Base-by-base conservation (phyloP, 2,888 invertebrate species). In the Leucophenga montana region DNA sequence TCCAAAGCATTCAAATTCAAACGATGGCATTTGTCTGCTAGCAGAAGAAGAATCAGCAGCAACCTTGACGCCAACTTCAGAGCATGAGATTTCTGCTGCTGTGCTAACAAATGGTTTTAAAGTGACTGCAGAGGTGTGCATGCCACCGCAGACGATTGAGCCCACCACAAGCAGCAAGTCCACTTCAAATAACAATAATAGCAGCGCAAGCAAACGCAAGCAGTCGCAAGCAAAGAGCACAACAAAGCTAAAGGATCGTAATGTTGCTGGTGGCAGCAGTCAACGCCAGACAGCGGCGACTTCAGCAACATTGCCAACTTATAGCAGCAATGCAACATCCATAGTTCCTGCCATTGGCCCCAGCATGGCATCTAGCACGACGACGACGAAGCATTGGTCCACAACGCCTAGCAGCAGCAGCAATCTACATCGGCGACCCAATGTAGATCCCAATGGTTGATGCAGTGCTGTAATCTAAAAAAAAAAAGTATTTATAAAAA, bases 391-490 rank as follows among this genome's bases (percentile, higher is more conserved):
- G 18, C 62, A 18, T 64, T 64, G 62, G 62, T 33, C 62, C 9
- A 4, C 46, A 64, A 39, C 22, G 69, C 70, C 79, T 53, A 77
- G 78, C 77, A 66, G 75, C 77, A 66, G 75, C 78, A 67, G 73
- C 75, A 62, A 77, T 75, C 75, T 81, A 77, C 84, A 86, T 78
- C 85, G 87, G 62, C 83, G 86, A 64, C 86, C 88, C 66, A 87
- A 88, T 73, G 86, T 88, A 59, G 89, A 89, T 80, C 88, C 89
- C 48, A 89, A 89, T 74, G 89, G 89, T 76, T 89, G 85, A 85
- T 74, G 14, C 20, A 18, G 13, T 14, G 18, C 9, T 16, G 62
- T 6, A 61, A 57, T 62, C 69, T 59, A 59, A 6, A 68, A 22
- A 66, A 76, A 39, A 71, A 68, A 68, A 72, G 70, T 73, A 74